phyloP scores from a whole-genome alignment of 2,888 invertebrate species.

The Oligia fasciuncula region DNA sequence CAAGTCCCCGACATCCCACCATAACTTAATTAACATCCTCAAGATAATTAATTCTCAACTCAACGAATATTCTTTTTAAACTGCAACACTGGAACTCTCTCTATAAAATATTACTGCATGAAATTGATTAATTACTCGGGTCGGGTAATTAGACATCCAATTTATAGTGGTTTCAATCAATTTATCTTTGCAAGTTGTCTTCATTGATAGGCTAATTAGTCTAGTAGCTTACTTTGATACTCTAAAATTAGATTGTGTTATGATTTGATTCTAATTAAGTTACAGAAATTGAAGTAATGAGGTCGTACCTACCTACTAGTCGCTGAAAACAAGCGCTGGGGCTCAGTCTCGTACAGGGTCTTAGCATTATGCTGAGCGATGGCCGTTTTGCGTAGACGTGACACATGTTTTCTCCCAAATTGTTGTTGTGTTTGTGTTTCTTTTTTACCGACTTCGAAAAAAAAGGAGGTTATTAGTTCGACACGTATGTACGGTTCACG shows the following conservation, averaged over 20 bases:
- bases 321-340: too few species aligned
- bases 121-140: conserved; percentile 62
- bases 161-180: conserved; percentile 42
- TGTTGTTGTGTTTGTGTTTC: too few species aligned
- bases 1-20: background rate
- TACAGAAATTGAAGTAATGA: background rate
- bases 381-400: too few species aligned
- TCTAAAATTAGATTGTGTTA: background rate
- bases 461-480: too few species aligned
- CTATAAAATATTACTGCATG: conserved; percentile 24
- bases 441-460: too few species aligned
- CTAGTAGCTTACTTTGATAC: conserved; percentile 2
- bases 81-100: background rate
- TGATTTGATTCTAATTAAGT: background rate
- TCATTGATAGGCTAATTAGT: conserved; percentile 40
- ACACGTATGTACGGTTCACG: too few species aligned
- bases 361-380: too few species aligned
- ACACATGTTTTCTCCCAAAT: too few species aligned
- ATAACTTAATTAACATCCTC: conserved; percentile 22
- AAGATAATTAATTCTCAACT: conserved; percentile 29
- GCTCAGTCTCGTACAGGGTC: too few species aligned
- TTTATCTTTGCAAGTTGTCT: conserved; percentile 39
- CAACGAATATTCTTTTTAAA: conserved; percentile 30
- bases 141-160: conserved; percentile 27
- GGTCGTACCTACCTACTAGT: background rate